Percentiles rank a stretch among this genome's conserved stretches.
Conservation (phyloP, 2,113 vertebrate species). For the Antigone vipio region DNA sequence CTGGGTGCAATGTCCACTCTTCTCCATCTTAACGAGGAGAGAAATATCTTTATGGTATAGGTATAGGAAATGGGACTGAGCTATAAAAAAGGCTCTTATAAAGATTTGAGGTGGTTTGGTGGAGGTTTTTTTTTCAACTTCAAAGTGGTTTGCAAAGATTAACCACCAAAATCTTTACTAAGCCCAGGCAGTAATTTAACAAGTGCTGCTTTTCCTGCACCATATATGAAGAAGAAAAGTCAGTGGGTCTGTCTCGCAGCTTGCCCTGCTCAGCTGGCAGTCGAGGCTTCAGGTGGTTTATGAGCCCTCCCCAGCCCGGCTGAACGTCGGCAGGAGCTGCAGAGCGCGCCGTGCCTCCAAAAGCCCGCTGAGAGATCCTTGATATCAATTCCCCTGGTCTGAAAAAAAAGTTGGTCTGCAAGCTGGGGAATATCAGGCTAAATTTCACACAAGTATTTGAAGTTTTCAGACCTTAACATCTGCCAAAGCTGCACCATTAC, state of each 20-base stretch:
- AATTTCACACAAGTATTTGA: background rate
- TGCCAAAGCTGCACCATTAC: background rate
- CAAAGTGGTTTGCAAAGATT: background rate
- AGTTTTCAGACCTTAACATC: background rate
- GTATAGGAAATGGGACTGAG: background rate
- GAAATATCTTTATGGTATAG: background rate
- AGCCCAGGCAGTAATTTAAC: background rate
- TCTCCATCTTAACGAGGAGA: background rate
- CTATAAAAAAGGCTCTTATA: background rate
- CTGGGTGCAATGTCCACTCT: background rate
- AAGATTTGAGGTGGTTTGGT: background rate
- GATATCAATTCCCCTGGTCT: background rate
- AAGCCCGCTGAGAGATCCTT: background rate
- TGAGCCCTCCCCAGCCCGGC: background rate
- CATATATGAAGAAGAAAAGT: background rate
- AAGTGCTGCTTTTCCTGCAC: background rate
- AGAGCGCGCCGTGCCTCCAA: accelerated
- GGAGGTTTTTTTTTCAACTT: background rate
- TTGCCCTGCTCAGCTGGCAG: accelerated
- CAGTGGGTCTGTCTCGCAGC: background rate
- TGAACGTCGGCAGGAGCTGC: background rate
- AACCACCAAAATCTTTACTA: background rate
- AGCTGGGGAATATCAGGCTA: background rate
- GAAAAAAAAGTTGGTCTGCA: background rate
- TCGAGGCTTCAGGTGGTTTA: background rate